phyloP scores from a whole-genome alignment of 2,888 invertebrate species.

The Cosmia pyralina region DNA sequence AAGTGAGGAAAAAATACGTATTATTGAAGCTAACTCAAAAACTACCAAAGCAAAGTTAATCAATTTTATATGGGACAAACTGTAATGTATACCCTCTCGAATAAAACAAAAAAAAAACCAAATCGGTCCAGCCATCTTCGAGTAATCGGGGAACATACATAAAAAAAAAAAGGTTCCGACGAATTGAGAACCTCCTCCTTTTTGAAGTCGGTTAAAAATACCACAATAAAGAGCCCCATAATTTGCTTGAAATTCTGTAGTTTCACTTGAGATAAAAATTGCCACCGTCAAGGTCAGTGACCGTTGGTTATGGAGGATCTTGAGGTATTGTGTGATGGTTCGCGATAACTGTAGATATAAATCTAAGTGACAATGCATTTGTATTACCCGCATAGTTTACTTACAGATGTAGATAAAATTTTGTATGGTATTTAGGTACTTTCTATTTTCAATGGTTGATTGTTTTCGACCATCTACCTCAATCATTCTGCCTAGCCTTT shows the following conservation, averaged over 20 bases:
- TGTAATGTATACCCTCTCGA: too few species aligned
- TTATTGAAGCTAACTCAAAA: too few species aligned
- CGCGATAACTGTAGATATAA: not conserved
- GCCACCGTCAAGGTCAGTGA: constrained; percentile 4
- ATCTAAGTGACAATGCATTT: constrained; percentile 7
- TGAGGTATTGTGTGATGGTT: constrained; percentile 35
- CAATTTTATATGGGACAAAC: too few species aligned
- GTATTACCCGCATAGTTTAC: constrained; percentile 33
- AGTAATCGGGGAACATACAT: too few species aligned
- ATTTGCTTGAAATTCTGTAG: constrained; percentile 13
- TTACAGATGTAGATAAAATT: not conserved
- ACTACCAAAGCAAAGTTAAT: too few species aligned
- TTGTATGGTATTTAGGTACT: not conserved
- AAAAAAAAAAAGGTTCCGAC: too few species aligned
- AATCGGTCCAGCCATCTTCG: too few species aligned
- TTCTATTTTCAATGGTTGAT: not conserved
- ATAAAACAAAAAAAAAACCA: too few species aligned
- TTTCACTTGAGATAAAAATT: constrained; percentile 11
- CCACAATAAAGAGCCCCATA: not conserved
- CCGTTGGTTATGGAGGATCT: not conserved
- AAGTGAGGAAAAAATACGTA: too few species aligned
- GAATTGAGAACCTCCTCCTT: too few species aligned
- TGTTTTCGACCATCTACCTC: not conserved
- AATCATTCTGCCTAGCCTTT: too few species aligned
- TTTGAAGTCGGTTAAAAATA: too few species aligned